phyloP scores from a whole-genome alignment of 2,888 invertebrate genomes.

The Callosobruchus maculatus region DNA sequence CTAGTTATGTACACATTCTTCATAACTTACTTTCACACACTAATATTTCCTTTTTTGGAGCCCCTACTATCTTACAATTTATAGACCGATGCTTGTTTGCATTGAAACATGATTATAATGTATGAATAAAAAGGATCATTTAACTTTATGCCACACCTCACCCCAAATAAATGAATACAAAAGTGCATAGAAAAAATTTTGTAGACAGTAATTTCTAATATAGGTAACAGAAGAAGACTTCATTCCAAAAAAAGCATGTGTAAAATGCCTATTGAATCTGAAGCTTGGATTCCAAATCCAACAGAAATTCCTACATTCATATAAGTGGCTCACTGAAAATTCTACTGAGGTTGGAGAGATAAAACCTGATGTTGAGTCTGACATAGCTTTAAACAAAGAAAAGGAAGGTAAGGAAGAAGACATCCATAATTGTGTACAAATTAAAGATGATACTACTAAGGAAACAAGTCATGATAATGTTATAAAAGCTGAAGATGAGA shows the following conservation, averaged over 20 bases:
- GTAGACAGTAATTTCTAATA: neutral
- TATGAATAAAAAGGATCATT: no score
- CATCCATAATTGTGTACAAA: no score
- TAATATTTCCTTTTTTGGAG: no score
- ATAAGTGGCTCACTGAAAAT: neutral
- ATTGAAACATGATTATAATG: no score
- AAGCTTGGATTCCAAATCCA: slow-evolving; percentile 31
- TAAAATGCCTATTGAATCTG: slow-evolving; percentile 31
- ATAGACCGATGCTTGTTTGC: no score
- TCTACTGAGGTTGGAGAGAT: neutral
- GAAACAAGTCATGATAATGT: neutral
- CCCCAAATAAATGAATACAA: no score
- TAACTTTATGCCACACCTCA: no score
- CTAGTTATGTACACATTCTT: no score
- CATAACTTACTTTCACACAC: no score
- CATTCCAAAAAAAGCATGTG: slow-evolving; percentile 23
- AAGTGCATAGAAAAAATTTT: no score
- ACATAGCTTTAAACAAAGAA: neutral
- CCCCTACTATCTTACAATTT: no score
- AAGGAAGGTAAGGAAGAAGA: no score
- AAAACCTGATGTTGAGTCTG: neutral
- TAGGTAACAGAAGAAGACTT: neutral
- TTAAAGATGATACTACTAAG: neutral
- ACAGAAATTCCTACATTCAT: slow-evolving; percentile 23
- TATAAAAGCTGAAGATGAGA: neutral